Evolutionary conservation across 2,888 invertebrate genomes (phyloP).

Genomic region (Hesperia comma): DNA sequence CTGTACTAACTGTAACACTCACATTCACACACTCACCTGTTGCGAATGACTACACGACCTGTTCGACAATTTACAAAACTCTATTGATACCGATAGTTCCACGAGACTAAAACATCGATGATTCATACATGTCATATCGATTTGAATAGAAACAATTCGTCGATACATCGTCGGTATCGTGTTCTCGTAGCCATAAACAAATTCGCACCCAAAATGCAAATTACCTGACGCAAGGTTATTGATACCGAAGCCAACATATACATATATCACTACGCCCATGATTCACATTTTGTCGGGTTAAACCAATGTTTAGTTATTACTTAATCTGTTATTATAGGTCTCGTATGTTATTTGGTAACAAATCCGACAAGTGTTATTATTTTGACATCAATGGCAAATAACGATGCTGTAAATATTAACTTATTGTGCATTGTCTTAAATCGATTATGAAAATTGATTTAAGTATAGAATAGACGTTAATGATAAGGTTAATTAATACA

Average conservation of each 20-base stretch:
- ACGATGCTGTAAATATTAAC: no score
- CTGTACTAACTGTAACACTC: not conserved
- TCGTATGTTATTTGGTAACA: no score
- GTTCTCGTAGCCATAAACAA: conserved; percentile 2
- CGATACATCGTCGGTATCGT: not conserved
- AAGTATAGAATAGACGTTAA: no score
- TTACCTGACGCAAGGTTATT: conserved; percentile 9
- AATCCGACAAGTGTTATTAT: no score
- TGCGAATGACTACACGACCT: conserved; percentile 19
- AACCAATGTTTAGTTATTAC: conserved; percentile 1
- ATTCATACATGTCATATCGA: conserved; percentile 20
- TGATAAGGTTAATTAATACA: no score
- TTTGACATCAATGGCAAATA: no score
- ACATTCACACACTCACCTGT: conserved; percentile 10
- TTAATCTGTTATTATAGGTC: not conserved
- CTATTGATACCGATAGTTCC: conserved; percentile 25
- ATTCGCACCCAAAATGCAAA: conserved; percentile 11
- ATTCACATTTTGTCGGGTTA: not conserved
- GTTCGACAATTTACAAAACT: conserved; percentile 7
- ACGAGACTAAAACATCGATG: conserved; percentile 25
- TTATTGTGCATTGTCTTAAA: no score
- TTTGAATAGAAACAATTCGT: conserved; percentile 1
- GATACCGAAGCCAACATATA: not conserved
- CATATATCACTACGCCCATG: not conserved
- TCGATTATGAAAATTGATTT: no score